Percentiles rank a stretch among this genome's conserved stretches.
Conservation (phyloP, 2,888 invertebrate species). For the Trilocha varians region DNA sequence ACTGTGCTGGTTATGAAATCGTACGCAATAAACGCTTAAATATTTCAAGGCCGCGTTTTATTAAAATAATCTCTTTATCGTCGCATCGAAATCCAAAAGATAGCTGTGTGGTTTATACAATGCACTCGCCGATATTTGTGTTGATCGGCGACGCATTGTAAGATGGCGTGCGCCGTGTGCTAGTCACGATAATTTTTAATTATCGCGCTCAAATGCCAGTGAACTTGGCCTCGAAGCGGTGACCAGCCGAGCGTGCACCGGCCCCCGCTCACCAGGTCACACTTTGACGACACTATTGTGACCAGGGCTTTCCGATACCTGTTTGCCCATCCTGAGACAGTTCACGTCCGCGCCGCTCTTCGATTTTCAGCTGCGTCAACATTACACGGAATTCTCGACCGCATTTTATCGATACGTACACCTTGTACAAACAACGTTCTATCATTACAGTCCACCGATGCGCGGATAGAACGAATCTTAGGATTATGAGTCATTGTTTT, state of each 20-base stretch:
- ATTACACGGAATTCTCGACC: too few relatives aligned
- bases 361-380: neutral
- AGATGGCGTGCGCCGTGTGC: constrained; percentile 62
- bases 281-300: constrained; percentile 54
- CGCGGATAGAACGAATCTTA: neutral
- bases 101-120: neutral
- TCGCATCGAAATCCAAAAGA: neutral
- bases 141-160: constrained; percentile 38
- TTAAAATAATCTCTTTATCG: constrained; percentile 1
- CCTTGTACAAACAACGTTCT: too few relatives aligned
- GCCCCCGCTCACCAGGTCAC: constrained; percentile 59
- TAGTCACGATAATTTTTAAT: constrained; percentile 71
- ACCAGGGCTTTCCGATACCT: constrained; percentile 18
- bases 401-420: too few relatives aligned
- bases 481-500: constrained; percentile 44
- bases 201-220: constrained; percentile 72
- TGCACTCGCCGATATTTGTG: constrained; percentile 1
- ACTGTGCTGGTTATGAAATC: neutral
- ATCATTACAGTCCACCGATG: neutral
- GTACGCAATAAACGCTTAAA: neutral
- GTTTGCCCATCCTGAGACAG: constrained; percentile 26
- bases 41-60: constrained; percentile 1
- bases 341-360: constrained; percentile 9
- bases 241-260: constrained; percentile 46
- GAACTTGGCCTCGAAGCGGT: constrained; percentile 67